phyloP scores from a whole-genome alignment of 1,140 invertebrate species.

The Eubasilissa regina region DNA sequence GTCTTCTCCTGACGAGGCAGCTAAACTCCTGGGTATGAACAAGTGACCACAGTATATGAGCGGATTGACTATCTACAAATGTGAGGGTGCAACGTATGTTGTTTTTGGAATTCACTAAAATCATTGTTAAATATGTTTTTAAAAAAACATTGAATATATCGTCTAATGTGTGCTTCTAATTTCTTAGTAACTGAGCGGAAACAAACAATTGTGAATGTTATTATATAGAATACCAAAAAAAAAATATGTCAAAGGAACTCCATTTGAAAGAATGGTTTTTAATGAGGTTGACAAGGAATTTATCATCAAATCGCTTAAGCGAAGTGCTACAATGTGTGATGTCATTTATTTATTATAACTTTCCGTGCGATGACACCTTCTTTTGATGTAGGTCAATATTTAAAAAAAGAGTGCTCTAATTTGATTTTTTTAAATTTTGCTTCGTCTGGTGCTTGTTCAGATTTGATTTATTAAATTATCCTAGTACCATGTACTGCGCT shows the following conservation, averaged over 20 bases:
- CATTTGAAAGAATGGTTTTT: no score
- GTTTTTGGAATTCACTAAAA: constrained; percentile 34
- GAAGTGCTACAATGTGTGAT: background rate
- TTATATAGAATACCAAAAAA: no score
- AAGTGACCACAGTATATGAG: constrained; percentile 72
- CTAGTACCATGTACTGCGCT: no score
- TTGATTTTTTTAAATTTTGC: constrained; percentile 2
- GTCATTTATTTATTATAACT: background rate
- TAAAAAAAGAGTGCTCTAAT: constrained; percentile 23
- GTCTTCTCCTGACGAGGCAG: constrained; percentile 88
- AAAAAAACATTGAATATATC: background rate
- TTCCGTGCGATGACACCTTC: background rate
- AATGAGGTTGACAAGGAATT: no score
- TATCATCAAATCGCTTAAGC: no score
- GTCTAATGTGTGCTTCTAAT: background rate
- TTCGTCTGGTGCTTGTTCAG: constrained; percentile 1
- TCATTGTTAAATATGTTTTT: no score
- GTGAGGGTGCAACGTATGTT: constrained; percentile 21
- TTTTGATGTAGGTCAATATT: no score
- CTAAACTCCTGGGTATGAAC: constrained; percentile 88
- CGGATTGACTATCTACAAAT: constrained; percentile 42
- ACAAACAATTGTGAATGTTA: no score
- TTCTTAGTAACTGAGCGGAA: background rate
- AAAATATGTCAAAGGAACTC: no score
- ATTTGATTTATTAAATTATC: background rate